Evolutionary conservation across 2,113 vertebrate species (phyloP), one percentile per base, ranked within the genome.

Genomic region (Columbina picui): DNA sequence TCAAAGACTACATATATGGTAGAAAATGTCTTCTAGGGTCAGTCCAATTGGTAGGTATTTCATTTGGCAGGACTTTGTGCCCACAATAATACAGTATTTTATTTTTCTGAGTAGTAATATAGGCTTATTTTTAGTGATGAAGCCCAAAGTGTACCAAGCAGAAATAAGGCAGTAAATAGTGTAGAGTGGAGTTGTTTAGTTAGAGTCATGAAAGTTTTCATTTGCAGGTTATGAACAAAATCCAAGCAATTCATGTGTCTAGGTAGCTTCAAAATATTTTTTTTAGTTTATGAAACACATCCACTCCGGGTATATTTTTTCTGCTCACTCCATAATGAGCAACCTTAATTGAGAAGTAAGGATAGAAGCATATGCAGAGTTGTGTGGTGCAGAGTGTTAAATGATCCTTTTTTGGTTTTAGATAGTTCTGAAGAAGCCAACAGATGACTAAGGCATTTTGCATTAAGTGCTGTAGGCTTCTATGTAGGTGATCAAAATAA

Each of bases 241-340:
- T 30, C 22, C 2, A n/a, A 57, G 26, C 2, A 59, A 12, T 47
- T 70, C 6, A 11, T 43, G 9, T 21, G 2, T 3, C 5, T 84
- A 1, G 1, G 8, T 49, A 82, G 30, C 20, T 11, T 45, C 9
- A 60, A 64, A 64, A 45, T 20, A 39, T 39, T 78, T 22, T 22
- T 3, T 67, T 84, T 36, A 25, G 8, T 55, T 85, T 26, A 12
- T 43, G 19, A 55, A 93, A 73, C 6, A 12, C 20, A 27, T 30
- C 19, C 2, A 10, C 4, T 63, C 26, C 21, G 3, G 3, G 10
- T 68, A n/a, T 2, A 3, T 3, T 36, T 47, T 12, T 59, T 75
- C 39, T 3, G 1, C 27, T 63, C 13, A 3, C 4, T 69, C 19
- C 5, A 4, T 43, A 79, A 49, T 13, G 7, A 87, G 14, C 12